Evolutionary conservation across 1,140 invertebrate species (phyloP).

Genomic region (Zaprionus camerounensis): DNA sequence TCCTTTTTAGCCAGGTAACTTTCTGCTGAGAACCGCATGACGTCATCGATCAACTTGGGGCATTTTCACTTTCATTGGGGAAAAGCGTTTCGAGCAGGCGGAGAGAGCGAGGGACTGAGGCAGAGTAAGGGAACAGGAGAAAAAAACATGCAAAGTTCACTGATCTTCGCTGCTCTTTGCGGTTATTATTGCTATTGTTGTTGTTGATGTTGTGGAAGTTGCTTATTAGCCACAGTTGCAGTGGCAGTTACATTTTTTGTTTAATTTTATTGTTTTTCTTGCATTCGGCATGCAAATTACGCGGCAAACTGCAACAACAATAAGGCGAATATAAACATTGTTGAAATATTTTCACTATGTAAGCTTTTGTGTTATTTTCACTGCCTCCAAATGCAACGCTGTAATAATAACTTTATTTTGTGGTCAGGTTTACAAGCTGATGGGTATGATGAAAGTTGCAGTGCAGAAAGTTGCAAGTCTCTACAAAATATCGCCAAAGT

Average conservation of each 20-base stretch:
- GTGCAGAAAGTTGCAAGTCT: too few relatives aligned
- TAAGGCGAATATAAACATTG: conserved; percentile 60
- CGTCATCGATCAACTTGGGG: conserved; percentile 16
- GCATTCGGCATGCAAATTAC: conserved; percentile 76
- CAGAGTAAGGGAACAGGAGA: not conserved
- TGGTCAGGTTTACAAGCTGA: not conserved
- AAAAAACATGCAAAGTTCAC: conserved; percentile 56
- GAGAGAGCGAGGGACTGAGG: not conserved
- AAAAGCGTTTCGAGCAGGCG: conserved; percentile 14
- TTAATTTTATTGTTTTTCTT: conserved; percentile 74
- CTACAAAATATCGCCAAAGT: too few relatives aligned
- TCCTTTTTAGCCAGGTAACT: conserved; percentile 13
- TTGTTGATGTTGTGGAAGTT: conserved; percentile 32
- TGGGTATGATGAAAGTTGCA: not conserved
- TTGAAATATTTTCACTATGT: conserved; percentile 74
- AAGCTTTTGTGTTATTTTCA: conserved; percentile 48
- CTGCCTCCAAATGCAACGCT: conserved; percentile 19
- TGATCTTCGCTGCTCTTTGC: conserved; percentile 49
- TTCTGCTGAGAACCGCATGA: conserved; percentile 38
- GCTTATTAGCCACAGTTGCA: conserved; percentile 56
- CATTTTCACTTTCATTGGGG: conserved; percentile 67
- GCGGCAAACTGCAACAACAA: conserved; percentile 42
- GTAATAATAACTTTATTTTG: conserved; percentile 72
- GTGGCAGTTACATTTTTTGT: conserved; percentile 63
- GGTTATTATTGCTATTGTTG: conserved; percentile 18